phyloP scores from a whole-genome alignment of 2,888 invertebrate genomes.

The Coelinius sp. region DNA sequence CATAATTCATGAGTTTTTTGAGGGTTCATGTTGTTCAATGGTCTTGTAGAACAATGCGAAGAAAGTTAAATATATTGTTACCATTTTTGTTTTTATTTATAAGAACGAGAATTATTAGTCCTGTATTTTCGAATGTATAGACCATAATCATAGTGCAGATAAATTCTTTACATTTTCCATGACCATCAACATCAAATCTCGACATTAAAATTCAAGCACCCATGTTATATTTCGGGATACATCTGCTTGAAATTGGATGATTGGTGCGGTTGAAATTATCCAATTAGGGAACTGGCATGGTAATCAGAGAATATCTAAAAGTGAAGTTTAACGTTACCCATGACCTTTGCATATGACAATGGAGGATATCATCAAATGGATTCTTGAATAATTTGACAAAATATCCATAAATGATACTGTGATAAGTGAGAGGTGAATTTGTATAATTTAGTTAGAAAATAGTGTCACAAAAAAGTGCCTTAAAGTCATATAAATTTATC shows the following conservation, averaged over 20 bases:
- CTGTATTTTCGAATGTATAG: background rate
- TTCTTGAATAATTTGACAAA: no score
- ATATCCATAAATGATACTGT: background rate
- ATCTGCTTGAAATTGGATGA: background rate
- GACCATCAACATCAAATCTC: background rate
- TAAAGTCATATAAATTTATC: background rate
- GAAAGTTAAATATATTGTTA: background rate
- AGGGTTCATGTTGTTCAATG: no score
- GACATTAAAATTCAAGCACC: background rate
- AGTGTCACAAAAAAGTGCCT: background rate
- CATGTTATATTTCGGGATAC: background rate
- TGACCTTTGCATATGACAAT: background rate
- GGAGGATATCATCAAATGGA: background rate
- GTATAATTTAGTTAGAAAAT: background rate
- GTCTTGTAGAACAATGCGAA: background rate
- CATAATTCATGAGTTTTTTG: conserved; percentile 26
- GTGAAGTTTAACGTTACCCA: background rate
- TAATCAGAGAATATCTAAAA: background rate
- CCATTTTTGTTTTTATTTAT: background rate
- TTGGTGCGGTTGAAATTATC: background rate
- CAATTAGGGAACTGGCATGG: background rate
- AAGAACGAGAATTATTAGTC: background rate
- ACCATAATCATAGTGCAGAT: background rate
- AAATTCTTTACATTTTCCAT: background rate
- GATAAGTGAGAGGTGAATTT: background rate